These are phyloP conservation scores for Heliconius eleuchia DNA, from an alignment of 1,140 invertebrate species.

Conservation along the genomic window DNA sequence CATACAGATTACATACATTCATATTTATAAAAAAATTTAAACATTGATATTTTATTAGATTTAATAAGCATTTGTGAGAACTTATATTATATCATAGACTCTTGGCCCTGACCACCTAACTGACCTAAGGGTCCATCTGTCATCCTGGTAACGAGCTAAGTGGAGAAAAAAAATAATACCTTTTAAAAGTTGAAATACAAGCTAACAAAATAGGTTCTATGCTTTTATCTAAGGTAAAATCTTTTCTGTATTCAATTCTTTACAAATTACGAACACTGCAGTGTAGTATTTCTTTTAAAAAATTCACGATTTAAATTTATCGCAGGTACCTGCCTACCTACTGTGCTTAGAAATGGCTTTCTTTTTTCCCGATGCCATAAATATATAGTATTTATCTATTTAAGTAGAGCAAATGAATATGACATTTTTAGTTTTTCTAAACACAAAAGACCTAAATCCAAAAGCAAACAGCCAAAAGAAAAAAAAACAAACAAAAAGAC, in stretches of 20 bases:
- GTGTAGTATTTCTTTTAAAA: not conserved
- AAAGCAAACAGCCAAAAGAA: not conserved
- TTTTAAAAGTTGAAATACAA: not conserved
- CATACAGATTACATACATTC: too few relatives aligned
- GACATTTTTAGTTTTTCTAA: not conserved
- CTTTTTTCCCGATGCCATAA: not conserved
- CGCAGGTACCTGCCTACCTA: not conserved
- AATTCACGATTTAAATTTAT: not conserved
- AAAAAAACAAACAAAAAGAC: not conserved
- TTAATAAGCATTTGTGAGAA: too few relatives aligned
- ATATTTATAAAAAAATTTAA: too few relatives aligned
- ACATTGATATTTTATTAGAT: too few relatives aligned
- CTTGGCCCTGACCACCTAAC: too few relatives aligned
- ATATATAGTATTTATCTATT: not conserved
- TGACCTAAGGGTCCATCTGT: too few relatives aligned
- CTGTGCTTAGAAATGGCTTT: not conserved
- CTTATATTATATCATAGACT: too few relatives aligned
- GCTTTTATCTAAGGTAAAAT: not conserved
- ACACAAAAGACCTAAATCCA: not conserved
- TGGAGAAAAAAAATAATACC: too few relatives aligned
- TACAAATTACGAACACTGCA: conserved; percentile 5
- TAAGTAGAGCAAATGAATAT: not conserved
- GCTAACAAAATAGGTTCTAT: not conserved
- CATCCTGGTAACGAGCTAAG: too few relatives aligned
- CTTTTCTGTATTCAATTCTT: conserved; percentile 6